Percentiles rank a stretch among this genome's conserved stretches.
Evolutionary conservation across 2,797 vertebrate species (phyloP).

Genomic region (Dendrocincla tyrannina): DNA sequence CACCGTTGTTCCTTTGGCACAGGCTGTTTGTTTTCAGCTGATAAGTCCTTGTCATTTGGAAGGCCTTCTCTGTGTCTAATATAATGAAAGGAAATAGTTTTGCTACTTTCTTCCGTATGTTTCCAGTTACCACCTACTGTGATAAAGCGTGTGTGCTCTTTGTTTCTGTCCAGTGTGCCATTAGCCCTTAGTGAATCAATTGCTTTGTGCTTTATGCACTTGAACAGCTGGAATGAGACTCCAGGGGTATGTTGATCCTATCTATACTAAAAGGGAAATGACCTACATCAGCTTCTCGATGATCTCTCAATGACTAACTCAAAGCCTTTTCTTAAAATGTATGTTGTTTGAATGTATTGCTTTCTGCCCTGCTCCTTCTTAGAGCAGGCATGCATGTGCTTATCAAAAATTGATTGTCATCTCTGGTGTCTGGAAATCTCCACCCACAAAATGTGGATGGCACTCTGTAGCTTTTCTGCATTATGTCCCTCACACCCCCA

Average conservation of each 20-base stretch:
- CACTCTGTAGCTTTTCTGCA: neutral
- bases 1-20: neutral
- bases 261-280: neutral
- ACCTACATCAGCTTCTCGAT: neutral
- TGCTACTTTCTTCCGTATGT: neutral
- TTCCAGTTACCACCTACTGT: neutral
- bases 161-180: neutral
- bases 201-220: neutral
- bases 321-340: neutral
- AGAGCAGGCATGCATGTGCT: neutral
- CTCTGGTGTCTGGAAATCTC: neutral
- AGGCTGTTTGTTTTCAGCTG: neutral
- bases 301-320: neutral
- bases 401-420: neutral
- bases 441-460: neutral
- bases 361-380: neutral
- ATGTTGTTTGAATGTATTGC: accelerated
- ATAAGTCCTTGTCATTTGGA: slow-evolving; percentile 7
- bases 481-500: neutral
- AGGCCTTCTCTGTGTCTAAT: neutral
- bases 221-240: neutral
- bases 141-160: neutral
- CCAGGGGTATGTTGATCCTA: neutral
- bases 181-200: neutral
- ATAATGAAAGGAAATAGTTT: neutral